Percentiles rank a stretch among this genome's conserved stretches.
phyloP scores from a whole-genome alignment of 2,797 vertebrate species.

The Oreortyx pictus region DNA sequence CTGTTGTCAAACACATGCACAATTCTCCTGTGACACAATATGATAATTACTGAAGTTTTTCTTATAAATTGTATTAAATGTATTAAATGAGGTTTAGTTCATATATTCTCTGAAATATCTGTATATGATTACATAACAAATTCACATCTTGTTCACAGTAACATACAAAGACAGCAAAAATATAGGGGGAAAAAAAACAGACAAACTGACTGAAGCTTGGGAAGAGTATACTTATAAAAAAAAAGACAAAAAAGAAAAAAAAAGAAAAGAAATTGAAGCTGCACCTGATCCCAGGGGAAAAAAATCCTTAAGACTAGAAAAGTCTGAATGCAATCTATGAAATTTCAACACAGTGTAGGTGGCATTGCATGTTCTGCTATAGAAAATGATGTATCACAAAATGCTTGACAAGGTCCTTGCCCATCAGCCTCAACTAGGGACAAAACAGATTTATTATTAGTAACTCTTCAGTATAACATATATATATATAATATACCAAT shows the following conservation, averaged over 20 bases:
- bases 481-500: no score
- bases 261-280: background rate
- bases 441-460: background rate
- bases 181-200: rapidly evolving
- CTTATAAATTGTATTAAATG: background rate
- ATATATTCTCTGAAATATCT: background rate
- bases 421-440: background rate
- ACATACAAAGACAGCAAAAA: background rate
- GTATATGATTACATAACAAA: background rate
- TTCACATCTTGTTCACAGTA: background rate
- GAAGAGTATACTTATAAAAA: background rate
- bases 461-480: no score
- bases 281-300: background rate
- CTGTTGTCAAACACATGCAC: background rate
- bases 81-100: background rate
- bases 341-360: background rate
- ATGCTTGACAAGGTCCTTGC: background rate
- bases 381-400: background rate
- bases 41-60: background rate
- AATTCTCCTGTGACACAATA: background rate
- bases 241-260: background rate
- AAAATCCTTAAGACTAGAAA: background rate
- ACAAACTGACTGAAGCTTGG: background rate
- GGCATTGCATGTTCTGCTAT: rapidly evolving
- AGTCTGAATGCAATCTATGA: background rate